Base-by-base conservation (phyloP, 2,888 invertebrate species). In the Xanthorhoe spadicearia region DNA sequence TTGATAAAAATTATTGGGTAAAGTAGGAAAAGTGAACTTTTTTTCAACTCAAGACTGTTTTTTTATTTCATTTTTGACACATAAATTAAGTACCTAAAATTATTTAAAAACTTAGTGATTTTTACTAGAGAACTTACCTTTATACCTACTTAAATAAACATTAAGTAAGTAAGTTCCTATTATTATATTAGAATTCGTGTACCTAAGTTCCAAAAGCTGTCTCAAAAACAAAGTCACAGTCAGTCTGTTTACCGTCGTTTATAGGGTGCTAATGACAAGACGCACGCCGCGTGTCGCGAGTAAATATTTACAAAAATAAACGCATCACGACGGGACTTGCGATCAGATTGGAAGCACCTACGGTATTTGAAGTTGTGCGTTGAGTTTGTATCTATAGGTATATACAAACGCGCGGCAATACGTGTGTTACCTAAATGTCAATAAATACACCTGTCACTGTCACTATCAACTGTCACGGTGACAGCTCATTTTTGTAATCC, bases 181-280 rank as follows among this genome's bases (percentile, higher is more conserved):
- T n/a, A n/a, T n/a, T n/a, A n/a, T n/a, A n/a, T n/a, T 4, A 28
- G 28, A 28, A 28, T 28, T 28, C 5, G 28, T 4, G 28, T 28
- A n/a, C n/a, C n/a, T n/a, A 32, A 32, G 38, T 48, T 43, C 13
- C 32, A 53, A 18, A 49, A 54, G 23, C 19, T 2, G 17, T 54
- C 56, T 52, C 17, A 54, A 53, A 66, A 66, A 53, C 49, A n/a
- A 19, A 61, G 57, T 55, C n/a, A 32, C 6, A 32, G 64, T 43
- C 23, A 51, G 62, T 35, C 35, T 83, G 84, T 84, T 84, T 85
- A 81, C 82, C 75, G 74, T 77, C 72, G 69, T 85, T 87, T 85
- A 87, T 84, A 77, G 80, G 80, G 85, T 86, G 87, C 80, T 83
- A 86, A 86, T 78, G 86, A 87, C 82, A 81, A 76, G 81, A 68